Conservation (phyloP, 2,113 vertebrate species). For the Guaruba guarouba region DNA sequence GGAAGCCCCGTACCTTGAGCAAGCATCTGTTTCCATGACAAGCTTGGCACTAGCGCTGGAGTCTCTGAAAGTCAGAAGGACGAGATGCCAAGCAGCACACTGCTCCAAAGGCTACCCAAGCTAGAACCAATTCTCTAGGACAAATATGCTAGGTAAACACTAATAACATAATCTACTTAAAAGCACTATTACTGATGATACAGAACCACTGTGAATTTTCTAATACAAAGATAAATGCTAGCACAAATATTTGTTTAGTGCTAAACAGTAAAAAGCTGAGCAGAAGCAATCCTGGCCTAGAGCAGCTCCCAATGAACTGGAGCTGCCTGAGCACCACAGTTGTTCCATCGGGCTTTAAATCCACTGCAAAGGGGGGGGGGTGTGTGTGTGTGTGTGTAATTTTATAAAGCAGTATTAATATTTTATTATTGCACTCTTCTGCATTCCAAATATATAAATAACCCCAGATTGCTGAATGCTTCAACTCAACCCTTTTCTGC, state of each 20-base stretch:
- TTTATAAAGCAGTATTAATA: slow-evolving; percentile 12
- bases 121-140: background rate
- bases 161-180: background rate
- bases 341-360: background rate
- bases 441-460: slow-evolving; percentile 18
- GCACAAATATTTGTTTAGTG: background rate
- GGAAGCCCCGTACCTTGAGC: background rate
- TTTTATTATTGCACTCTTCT: background rate
- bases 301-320: background rate
- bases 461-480: background rate
- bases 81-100: background rate
- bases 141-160: background rate
- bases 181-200: background rate
- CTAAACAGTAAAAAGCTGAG: background rate
- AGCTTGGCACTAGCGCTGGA: background rate
- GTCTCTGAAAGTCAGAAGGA: background rate
- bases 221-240: background rate
- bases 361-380: accelerated
- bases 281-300: background rate
- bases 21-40: background rate
- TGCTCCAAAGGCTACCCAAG: background rate
- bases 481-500: background rate
- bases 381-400: too few relatives aligned
- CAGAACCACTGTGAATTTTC: background rate
- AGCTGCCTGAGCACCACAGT: accelerated